Evolutionary conservation across 2,113 vertebrate species (phyloP).

Genomic region (Circaetus gallicus): DNA sequence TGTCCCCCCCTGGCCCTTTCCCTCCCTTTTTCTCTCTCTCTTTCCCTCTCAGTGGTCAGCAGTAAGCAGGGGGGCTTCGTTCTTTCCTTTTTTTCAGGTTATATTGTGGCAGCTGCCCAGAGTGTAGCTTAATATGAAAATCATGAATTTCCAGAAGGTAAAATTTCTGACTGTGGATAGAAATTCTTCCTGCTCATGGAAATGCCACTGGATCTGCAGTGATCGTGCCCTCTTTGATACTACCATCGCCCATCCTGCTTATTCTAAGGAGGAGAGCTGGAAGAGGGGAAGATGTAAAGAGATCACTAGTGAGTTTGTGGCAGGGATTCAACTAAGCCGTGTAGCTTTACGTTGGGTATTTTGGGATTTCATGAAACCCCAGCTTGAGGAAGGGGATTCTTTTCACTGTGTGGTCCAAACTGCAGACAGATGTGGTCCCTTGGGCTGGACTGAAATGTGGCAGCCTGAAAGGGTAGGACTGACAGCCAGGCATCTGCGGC

Average conservation of each 20-base stretch:
- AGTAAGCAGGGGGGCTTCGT: not conserved
- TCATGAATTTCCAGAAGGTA: not conserved
- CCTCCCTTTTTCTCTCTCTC: not conserved
- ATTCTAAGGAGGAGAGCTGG: not conserved
- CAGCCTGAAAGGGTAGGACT: not conserved
- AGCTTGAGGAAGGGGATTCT: not conserved
- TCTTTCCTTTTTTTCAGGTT: not conserved
- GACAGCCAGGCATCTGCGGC: not conserved
- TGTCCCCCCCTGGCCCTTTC: no score
- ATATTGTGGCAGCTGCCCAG: not conserved
- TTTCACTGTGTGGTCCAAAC: not conserved
- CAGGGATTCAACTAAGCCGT: not conserved
- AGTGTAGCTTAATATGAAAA: not conserved
- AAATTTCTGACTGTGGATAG: not conserved
- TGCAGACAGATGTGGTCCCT: not conserved
- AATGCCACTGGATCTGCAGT: not conserved
- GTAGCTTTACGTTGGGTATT: not conserved
- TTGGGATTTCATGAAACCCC: not conserved
- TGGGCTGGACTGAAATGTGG: not conserved
- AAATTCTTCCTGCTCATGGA: not conserved
- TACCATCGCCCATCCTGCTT: not conserved
- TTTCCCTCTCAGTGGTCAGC: not conserved
- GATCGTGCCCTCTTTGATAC: not conserved
- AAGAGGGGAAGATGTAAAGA: not conserved
- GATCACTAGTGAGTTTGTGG: not conserved